Base-by-base conservation (phyloP, 2,113 vertebrate species). In the Lathamus discolor region DNA sequence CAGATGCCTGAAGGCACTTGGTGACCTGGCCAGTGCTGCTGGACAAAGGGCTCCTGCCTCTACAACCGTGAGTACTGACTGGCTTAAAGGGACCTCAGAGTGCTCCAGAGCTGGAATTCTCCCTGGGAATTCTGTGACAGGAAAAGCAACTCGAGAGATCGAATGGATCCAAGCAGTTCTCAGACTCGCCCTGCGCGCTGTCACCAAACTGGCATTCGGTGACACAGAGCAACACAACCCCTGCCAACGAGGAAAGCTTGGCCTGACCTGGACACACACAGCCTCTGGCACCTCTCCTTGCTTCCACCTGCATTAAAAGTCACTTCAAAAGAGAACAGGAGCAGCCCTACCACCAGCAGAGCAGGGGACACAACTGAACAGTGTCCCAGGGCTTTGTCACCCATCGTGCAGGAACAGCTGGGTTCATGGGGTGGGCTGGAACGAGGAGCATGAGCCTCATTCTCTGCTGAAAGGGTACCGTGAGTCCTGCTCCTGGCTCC, bases 61-160 rank as follows among this genome's bases (percentile, higher is more conserved):
- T 59, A 59, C 57, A 59, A 1, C 57, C 24, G 57, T 35, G 57
- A 24, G 57, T 22, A 24, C 13, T 59, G 57, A 35, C 6, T 59
- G 57, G 39, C 39, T n/a, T 55, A 27, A 11, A 18, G 67, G 72
- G 37, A 48, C 54, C 49, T 18, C 1, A 0, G 0, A 1, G 7
- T 19, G n/a, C 54, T n/a, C 57, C 3, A 20, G 13, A 10, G 22
- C 1, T 31, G 29, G 3, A 46, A 22, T 6, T 63, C 52, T 55
- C 31, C n/a, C 70, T 59, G 48, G 18, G 49, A 67, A 28, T 33
- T 68, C 61, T 49, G 73, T 5, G 46, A 52, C 18, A 9, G 5
- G 25, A 43, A 87, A 74, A 63, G 27, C 93, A 78, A 39, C 1
- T 68, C 70, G 37, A 17, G 33, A 39, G 41, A 33, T 16, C 12